Evolutionary conservation across 2,797 vertebrate species (phyloP).

Genomic region (Helicolenus hilgendorfi): DNA sequence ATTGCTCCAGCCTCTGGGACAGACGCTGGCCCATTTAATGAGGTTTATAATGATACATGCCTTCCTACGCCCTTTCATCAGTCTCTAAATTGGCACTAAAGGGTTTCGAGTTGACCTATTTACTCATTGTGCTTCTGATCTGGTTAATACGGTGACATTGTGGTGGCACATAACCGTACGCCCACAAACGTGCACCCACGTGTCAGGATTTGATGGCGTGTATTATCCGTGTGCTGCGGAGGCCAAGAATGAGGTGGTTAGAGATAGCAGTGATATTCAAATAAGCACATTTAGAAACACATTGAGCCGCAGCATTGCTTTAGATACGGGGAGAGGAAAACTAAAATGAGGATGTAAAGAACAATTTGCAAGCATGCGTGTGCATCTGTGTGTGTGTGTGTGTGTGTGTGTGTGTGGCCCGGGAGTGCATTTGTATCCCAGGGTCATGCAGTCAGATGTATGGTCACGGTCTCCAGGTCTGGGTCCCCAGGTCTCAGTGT

Average conservation of each 20-base stretch:
- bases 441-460: constrained; percentile 73
- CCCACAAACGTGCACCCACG: constrained; percentile 75
- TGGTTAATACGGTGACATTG: constrained; percentile 80
- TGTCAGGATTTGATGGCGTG: constrained; percentile 67
- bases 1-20: constrained; percentile 73
- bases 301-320: constrained; percentile 10
- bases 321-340: not conserved
- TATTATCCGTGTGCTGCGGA: constrained; percentile 46
- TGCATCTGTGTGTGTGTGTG: not conserved
- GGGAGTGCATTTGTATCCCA: constrained; percentile 1
- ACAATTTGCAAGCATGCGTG: not conserved
- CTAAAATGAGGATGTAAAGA: constrained; percentile 1
- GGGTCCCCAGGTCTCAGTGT: constrained; percentile 64
- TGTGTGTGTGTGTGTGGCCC: not conserved
- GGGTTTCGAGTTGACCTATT: constrained; percentile 85
- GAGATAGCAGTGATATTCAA: constrained; percentile 43
- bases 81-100: constrained; percentile 84
- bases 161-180: constrained; percentile 73
- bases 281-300: constrained; percentile 46
- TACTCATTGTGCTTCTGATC: constrained; percentile 79
- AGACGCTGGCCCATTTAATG: constrained; percentile 80
- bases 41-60: constrained; percentile 80
- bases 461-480: constrained; percentile 60
- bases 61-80: constrained; percentile 85
- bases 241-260: constrained; percentile 57